These are phyloP conservation scores for Corythornis cristatus DNA, from an alignment of 2,113 vertebrate species.

Conservation along the genomic window DNA sequence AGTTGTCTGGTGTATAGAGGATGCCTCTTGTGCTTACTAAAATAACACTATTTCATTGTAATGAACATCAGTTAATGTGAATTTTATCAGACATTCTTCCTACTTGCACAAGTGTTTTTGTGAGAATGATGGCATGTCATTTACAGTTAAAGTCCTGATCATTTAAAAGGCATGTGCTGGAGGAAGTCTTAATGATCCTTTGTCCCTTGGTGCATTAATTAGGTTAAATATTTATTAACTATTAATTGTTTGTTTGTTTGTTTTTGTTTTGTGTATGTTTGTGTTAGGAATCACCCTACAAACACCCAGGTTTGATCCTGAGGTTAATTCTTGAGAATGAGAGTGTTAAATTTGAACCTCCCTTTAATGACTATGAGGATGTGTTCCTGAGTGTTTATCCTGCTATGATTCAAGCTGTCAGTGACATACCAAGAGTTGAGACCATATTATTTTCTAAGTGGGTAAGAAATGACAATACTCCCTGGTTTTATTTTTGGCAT, in stretches of 20 bases:
- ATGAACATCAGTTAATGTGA: not conserved
- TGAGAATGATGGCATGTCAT: not conserved
- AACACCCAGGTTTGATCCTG: constrained; percentile 85
- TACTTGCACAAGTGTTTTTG: not conserved
- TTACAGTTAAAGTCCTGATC: not conserved
- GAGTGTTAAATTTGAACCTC: constrained; percentile 83
- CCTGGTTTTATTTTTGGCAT: not conserved
- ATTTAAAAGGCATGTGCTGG: not conserved
- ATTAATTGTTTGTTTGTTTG: not conserved
- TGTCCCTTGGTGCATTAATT: not conserved
- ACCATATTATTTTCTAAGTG: constrained; percentile 82
- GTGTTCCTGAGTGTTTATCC: constrained; percentile 80
- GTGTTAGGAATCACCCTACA: constrained; percentile 75
- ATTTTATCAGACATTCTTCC: not conserved
- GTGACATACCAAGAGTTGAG: constrained; percentile 84
- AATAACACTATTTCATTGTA: not conserved
- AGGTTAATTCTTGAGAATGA: constrained; percentile 79
- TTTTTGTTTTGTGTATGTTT: not conserved
- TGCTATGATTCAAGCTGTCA: constrained; percentile 82
- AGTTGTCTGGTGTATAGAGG: not conserved
- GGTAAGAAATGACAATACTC: constrained; percentile 74
- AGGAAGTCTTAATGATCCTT: not conserved
- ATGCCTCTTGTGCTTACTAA: not conserved
- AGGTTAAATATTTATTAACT: not conserved
- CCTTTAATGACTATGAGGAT: constrained; percentile 77